These are phyloP conservation scores for Cephus spinipes DNA, from an alignment of 2,888 invertebrate genomes.

Conservation along the genomic window DNA sequence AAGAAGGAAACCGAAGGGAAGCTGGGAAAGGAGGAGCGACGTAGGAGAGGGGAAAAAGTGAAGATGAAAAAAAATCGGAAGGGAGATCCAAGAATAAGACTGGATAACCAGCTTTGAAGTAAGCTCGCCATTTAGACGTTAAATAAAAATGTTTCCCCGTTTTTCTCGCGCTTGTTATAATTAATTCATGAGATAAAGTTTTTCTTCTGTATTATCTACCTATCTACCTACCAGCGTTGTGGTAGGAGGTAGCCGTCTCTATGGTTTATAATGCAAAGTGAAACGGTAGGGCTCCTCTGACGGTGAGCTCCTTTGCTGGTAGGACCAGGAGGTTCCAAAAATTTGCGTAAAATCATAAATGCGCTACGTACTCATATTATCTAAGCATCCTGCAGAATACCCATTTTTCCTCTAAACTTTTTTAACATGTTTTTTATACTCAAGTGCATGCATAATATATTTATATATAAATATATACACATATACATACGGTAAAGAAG, in stretches of 20 bases:
- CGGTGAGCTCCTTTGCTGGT: background rate
- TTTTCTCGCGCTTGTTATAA: slow-evolving; percentile 47
- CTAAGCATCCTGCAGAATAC: background rate
- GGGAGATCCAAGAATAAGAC: slow-evolving; percentile 37
- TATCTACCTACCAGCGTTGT: background rate
- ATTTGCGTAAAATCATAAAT: background rate
- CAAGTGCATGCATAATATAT: background rate
- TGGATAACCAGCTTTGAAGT: slow-evolving; percentile 62
- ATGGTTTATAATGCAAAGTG: slow-evolving; percentile 47
- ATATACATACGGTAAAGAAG: background rate
- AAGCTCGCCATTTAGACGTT: slow-evolving; percentile 57
- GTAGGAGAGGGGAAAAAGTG: slow-evolving; percentile 15
- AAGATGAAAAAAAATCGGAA: slow-evolving; percentile 30
- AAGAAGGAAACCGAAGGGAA: slow-evolving; percentile 41
- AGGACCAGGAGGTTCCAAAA: background rate
- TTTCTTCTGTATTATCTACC: slow-evolving; percentile 21
- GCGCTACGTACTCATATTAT: background rate
- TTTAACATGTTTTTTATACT: background rate
- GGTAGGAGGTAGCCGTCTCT: background rate
- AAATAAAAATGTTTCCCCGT: slow-evolving; percentile 61
- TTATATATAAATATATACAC: background rate
- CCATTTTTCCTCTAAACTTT: background rate
- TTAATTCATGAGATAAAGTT: slow-evolving; percentile 53
- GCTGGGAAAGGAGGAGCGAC: slow-evolving; percentile 14
- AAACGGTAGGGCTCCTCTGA: slow-evolving; percentile 30